phyloP scores from a whole-genome alignment of 2,888 invertebrate species.

The Hemicrepidius hirtus region DNA sequence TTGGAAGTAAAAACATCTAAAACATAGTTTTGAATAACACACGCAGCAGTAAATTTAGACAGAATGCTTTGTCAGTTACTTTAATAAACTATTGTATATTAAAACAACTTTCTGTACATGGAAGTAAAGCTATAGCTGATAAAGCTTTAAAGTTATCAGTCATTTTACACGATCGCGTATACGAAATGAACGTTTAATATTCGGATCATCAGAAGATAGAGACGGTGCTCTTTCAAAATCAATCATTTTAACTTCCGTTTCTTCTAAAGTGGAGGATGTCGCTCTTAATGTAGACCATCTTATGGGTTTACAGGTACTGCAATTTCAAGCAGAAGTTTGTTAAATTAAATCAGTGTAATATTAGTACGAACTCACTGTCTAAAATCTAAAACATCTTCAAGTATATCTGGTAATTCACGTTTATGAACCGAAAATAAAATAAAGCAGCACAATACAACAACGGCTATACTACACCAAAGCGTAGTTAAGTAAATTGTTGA shows the following conservation, averaged over 20 bases:
- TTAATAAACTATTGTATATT: too few species aligned
- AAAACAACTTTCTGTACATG: too few species aligned
- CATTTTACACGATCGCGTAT: too few species aligned
- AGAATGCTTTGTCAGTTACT: too few species aligned
- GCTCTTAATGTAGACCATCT: conserved; percentile 31
- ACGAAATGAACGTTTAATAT: too few species aligned
- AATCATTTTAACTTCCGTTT: conserved; percentile 33
- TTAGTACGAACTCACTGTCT: conserved; percentile 10
- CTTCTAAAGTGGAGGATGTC: conserved; percentile 27
- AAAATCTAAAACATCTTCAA: conserved; percentile 30
- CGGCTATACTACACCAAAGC: neutral
- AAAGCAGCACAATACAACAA: neutral
- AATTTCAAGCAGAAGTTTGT: too few species aligned
- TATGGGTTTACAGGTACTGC: conserved; percentile 26
- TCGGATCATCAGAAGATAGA: too few species aligned
- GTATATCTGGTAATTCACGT: conserved; percentile 32
- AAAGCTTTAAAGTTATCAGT: too few species aligned
- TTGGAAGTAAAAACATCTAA: too few species aligned
- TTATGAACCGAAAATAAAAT: conserved; percentile 24
- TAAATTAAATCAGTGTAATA: neutral
- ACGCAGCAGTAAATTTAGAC: too few species aligned
- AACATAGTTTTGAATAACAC: too few species aligned
- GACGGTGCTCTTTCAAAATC: conserved; percentile 38
- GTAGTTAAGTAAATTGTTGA: neutral
- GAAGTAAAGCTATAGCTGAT: too few species aligned